phyloP scores from a whole-genome alignment of 2,888 invertebrate genomes.

The Andrena flavipes region DNA sequence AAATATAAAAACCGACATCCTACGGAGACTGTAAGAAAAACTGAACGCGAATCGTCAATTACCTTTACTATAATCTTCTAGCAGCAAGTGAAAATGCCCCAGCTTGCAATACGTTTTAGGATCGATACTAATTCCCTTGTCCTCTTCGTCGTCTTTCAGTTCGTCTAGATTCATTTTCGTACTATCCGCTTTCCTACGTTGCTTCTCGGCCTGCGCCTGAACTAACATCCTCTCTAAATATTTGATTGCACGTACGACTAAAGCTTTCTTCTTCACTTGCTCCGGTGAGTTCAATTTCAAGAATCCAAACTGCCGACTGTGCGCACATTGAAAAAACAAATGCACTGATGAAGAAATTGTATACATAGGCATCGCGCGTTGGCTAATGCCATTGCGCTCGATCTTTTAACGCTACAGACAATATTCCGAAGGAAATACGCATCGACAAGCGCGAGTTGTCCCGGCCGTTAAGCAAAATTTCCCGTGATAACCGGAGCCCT shows the following conservation, averaged over 20 bases:
- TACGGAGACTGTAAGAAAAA: background rate
- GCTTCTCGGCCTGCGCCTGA: slow-evolving; percentile 89
- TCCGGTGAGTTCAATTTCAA: slow-evolving; percentile 92
- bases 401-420: background rate
- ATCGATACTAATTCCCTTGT: slow-evolving; percentile 91
- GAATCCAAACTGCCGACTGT: slow-evolving; percentile 96
- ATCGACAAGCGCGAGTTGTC: background rate
- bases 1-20: slow-evolving; percentile 67
- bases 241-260: slow-evolving; percentile 93
- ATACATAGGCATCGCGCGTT: background rate
- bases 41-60: slow-evolving; percentile 60
- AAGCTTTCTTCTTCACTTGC: slow-evolving; percentile 91
- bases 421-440: background rate
- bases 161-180: slow-evolving; percentile 78
- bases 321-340: slow-evolving; percentile 78
- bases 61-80: slow-evolving; percentile 98
- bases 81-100: slow-evolving; percentile 96
- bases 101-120: slow-evolving; percentile 97
- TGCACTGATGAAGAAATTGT: background rate
- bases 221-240: slow-evolving; percentile 94
- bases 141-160: slow-evolving; percentile 83
- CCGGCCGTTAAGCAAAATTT: background rate
- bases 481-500: background rate
- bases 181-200: slow-evolving; percentile 82
- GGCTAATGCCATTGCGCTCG: background rate